phyloP scores from a whole-genome alignment of 1,140 invertebrate species.

The Epicauta chinensis region DNA sequence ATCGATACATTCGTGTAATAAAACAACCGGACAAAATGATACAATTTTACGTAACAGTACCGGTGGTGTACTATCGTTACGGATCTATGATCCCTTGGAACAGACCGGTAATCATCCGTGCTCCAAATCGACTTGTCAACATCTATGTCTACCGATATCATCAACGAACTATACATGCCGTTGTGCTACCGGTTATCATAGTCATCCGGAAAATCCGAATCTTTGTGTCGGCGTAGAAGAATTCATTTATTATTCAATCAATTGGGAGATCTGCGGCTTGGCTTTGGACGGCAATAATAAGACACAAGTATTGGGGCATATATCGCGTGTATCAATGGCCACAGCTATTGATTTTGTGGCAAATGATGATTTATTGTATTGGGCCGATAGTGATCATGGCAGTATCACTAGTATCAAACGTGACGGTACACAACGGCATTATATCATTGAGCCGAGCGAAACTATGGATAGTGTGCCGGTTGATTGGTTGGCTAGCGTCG shows the following conservation, averaged over 20 bases:
- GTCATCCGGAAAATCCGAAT: slow-evolving; percentile 48
- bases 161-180: slow-evolving; percentile 53
- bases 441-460: slow-evolving; percentile 44
- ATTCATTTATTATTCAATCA: slow-evolving; percentile 70
- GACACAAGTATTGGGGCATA: slow-evolving; percentile 61
- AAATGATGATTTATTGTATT: slow-evolving; percentile 64
- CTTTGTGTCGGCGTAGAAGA: slow-evolving; percentile 53
- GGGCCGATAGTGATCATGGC: slow-evolving; percentile 72
- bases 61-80: slow-evolving; percentile 53
- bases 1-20: slow-evolving; percentile 53
- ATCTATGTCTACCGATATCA: slow-evolving; percentile 70
- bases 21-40: slow-evolving; percentile 43
- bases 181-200: slow-evolving; percentile 68
- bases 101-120: slow-evolving; percentile 53
- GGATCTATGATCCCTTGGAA: slow-evolving; percentile 62
- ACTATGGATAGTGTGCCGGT: slow-evolving; percentile 52
- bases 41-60: slow-evolving; percentile 45
- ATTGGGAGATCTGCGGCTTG: slow-evolving; percentile 69
- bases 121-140: slow-evolving; percentile 59
- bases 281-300: slow-evolving; percentile 46
- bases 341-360: slow-evolving; percentile 71
- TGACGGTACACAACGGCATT: slow-evolving; percentile 65
- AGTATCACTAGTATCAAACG: slow-evolving; percentile 67
- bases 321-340: slow-evolving; percentile 69
- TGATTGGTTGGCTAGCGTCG: slow-evolving; percentile 68